A percentile compares a stretch with the other conserved stretches of the same genome.
Conservation (phyloP, 1,140 invertebrate species). For the Dreissena rostriformis region DNA sequence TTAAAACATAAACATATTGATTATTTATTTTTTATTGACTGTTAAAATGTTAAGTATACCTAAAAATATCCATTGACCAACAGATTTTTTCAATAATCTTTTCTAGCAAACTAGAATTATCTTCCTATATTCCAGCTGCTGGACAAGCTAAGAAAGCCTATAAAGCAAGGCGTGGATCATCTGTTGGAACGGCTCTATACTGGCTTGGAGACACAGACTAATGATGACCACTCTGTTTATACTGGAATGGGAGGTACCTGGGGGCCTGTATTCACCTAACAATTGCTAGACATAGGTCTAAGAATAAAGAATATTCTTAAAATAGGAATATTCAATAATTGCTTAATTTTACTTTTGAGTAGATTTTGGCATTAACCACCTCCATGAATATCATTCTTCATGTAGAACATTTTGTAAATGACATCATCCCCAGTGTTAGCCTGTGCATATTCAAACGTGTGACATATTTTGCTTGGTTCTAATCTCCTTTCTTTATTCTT, state of each 20-base stretch:
- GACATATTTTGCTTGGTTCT: no score
- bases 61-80: not conserved
- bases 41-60: not conserved
- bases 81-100: not conserved
- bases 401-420: no score
- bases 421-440: no score
- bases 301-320: no score
- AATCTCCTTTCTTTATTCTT: no score
- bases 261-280: no score
- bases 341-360: no score
- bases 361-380: no score
- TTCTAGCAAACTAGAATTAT: not conserved
- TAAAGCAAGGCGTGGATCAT: slow-evolving; percentile 30
- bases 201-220: slow-evolving; percentile 50
- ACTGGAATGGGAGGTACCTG: slow-evolving; percentile 60
- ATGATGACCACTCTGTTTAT: slow-evolving; percentile 58
- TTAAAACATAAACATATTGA: not conserved
- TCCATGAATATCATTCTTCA: no score
- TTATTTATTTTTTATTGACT: not conserved
- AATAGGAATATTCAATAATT: no score
- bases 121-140: slow-evolving; percentile 22
- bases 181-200: slow-evolving; percentile 51
- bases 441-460: no score
- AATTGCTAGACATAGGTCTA: no score
- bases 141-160: slow-evolving; percentile 6